Conservation (phyloP, 2,113 vertebrate species). For the Camelus bactrianus region DNA sequence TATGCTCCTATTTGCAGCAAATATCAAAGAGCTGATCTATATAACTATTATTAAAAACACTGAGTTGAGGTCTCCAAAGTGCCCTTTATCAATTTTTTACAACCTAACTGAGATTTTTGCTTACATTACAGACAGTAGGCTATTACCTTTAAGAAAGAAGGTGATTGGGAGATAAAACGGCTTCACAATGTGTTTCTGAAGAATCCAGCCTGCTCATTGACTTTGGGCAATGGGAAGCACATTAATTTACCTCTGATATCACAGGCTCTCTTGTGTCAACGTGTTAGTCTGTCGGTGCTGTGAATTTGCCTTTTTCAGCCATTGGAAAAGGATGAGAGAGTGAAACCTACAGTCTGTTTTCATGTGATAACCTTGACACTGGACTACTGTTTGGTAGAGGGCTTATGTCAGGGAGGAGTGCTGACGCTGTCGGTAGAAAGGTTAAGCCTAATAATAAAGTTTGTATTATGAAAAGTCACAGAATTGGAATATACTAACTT, state of each 20-base stretch:
- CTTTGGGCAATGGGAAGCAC: neutral
- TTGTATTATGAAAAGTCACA: conserved; percentile 69
- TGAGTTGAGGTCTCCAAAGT: neutral
- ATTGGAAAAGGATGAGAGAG: conserved; percentile 72
- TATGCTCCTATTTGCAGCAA: neutral
- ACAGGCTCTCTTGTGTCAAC: conserved; percentile 66
- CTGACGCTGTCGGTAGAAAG: conserved; percentile 18
- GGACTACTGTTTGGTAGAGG: conserved; percentile 72
- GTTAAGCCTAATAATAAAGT: conserved; percentile 65
- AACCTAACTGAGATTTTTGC: neutral
- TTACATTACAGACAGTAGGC: conserved; percentile 60
- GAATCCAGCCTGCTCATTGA: conserved; percentile 44
- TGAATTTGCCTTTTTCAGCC: conserved; percentile 78
- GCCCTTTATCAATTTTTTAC: conserved; percentile 57
- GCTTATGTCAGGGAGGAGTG: neutral
- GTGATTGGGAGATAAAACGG: conserved; percentile 45
- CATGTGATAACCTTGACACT: conserved; percentile 86
- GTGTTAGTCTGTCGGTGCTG: neutral
- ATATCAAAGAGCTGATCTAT: conserved; percentile 30
- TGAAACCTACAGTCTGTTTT: conserved; percentile 81
- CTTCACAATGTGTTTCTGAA: conserved; percentile 57
- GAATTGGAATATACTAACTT: conserved; percentile 77
- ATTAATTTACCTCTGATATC: conserved; percentile 75
- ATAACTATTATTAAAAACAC: neutral
- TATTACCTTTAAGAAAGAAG: conserved; percentile 60